Evolutionary conservation across 2,888 invertebrate species (phyloP), one percentile per base, ranked within the genome.

Genomic region (Leptinotarsa tumamoca): DNA sequence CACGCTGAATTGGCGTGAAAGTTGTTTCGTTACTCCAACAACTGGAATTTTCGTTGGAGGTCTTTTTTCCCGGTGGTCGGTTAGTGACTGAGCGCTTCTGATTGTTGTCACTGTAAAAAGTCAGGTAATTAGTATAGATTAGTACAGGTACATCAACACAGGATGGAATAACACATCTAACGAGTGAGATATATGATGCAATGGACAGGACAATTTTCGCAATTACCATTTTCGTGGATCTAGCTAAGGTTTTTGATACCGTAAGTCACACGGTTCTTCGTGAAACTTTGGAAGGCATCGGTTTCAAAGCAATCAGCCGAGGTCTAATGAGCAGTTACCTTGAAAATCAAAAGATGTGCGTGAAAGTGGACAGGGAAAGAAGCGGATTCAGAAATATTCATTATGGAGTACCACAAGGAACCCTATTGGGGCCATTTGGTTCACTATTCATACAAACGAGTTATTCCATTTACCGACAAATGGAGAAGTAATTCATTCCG

Each of bases 11-110:
- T 82, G 83, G 54, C 82, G 78, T 2, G 82, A 80, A 10, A 84
- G 71, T 56, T 80, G 79, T 43, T 79, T 80, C 4, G 79, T 75
- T 54, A 72, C 80, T 27, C 78, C 71, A 1, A 67, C 76, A 68
- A 74, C 67, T 21, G 74, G 73, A 13, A 75, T 71, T 49, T 80
- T 77, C 4, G 50, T 33, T 2, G 66, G 33, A 18, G 27, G 18
- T 18, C 70, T 68, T 73, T 75, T 78, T 13, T 73, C 72, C 5
- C 74, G 43, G 77, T 82, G 82, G 52, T 82, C 80, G 2, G 80
- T 79, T 14, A 82, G 77, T 14, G 84, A 83, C 69, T 83, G 84
- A 10, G 80, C 80, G 56, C 76, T 80, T 63, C 80, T 79, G 1
- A 82, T 73, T 18, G 81, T 75, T 77, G 80, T 81, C 4, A 71